These are phyloP conservation scores for Metalampra italica DNA, from an alignment of 2,888 invertebrate genomes.

Conservation along the genomic window DNA sequence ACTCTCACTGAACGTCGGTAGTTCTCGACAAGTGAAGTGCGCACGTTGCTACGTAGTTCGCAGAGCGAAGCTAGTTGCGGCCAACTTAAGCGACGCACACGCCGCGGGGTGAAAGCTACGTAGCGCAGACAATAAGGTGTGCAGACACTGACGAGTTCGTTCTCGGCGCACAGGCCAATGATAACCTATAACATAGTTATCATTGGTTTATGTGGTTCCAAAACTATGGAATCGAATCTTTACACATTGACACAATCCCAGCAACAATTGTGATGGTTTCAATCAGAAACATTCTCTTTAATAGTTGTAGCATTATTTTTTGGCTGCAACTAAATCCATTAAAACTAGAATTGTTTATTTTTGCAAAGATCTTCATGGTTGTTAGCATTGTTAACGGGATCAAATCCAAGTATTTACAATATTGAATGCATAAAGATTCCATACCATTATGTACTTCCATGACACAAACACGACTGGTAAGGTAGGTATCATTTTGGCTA, in stretches of 20 bases:
- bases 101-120: slow-evolving; percentile 76
- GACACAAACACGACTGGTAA: slow-evolving; percentile 12
- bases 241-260: slow-evolving; percentile 10
- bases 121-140: slow-evolving; percentile 78
- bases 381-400: too few species aligned
- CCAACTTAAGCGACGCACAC: slow-evolving; percentile 69
- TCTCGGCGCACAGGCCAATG: slow-evolving; percentile 79
- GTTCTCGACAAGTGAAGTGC: slow-evolving; percentile 66
- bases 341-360: too few species aligned
- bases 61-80: slow-evolving; percentile 72
- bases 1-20: slow-evolving; percentile 59
- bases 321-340: too few species aligned
- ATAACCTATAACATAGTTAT: slow-evolving; percentile 80
- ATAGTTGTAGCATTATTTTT: neutral
- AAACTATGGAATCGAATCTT: slow-evolving; percentile 64
- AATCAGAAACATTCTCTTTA: neutral
- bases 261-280: neutral
- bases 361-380: too few species aligned
- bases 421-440: slow-evolving; percentile 42
- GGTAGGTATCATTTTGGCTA: neutral
- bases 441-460: slow-evolving; percentile 26
- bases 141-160: slow-evolving; percentile 75
- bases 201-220: slow-evolving; percentile 73
- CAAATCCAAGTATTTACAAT: too few species aligned
- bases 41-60: slow-evolving; percentile 74